A percentile compares a stretch with the other conserved stretches of the same genome.
Conservation (phyloP, 2,888 invertebrate species). For the Melanargia galathea region DNA sequence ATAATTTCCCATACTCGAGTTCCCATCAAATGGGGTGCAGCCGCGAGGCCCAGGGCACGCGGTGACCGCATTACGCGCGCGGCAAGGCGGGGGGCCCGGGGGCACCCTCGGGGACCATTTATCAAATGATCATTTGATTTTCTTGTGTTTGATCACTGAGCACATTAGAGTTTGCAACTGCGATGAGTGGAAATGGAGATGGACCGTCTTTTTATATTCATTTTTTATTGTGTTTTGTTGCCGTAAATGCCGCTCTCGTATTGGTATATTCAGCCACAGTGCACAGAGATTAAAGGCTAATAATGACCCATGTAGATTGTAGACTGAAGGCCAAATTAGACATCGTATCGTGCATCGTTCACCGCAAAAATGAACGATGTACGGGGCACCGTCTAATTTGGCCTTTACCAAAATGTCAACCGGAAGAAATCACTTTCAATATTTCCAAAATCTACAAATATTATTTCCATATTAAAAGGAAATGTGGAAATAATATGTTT, state of each 20-base stretch:
- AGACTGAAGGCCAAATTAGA: too few relatives aligned
- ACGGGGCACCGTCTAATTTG: too few relatives aligned
- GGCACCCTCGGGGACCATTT: conserved; percentile 74
- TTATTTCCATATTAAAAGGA: neutral
- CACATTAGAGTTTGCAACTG: conserved; percentile 80
- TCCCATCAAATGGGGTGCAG: conserved; percentile 45
- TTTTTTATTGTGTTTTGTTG: conserved; percentile 22
- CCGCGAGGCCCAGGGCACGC: conserved; percentile 43
- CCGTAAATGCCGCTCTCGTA: too few relatives aligned
- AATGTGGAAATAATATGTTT: too few relatives aligned
- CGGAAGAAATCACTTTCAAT: too few relatives aligned
- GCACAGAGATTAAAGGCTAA: too few relatives aligned
- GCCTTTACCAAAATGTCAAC: too few relatives aligned
- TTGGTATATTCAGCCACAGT: too few relatives aligned
- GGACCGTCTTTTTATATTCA: conserved; percentile 48
- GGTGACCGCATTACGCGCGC: conserved; percentile 73
- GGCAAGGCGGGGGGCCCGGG: conserved; percentile 54
- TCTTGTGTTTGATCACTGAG: conserved; percentile 83
- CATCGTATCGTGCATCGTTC: too few relatives aligned
- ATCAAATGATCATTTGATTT: conserved; percentile 84
- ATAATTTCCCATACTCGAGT: conserved; percentile 61
- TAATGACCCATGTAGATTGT: too few relatives aligned
- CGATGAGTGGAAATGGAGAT: conserved; percentile 58
- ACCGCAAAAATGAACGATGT: too few relatives aligned
- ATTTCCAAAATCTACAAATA: neutral